phyloP scores from a whole-genome alignment of 2,797 vertebrate genomes.

The Pangasius sanitwongsei region DNA sequence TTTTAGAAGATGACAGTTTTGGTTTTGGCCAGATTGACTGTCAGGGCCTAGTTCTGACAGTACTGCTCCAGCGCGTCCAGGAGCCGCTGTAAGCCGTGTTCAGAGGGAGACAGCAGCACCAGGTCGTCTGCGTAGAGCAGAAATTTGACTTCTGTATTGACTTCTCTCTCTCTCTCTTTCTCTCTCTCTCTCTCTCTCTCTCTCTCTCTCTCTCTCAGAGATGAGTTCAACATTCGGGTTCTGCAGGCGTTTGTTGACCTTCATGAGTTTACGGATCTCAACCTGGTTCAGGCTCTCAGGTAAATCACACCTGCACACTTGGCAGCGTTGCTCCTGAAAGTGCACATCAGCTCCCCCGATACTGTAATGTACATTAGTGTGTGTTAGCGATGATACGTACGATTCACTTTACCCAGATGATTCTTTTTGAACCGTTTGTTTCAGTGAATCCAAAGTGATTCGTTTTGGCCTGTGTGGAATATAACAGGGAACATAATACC shows the following conservation, averaged over 20 bases:
- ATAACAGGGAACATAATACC: background rate
- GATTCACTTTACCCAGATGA: background rate
- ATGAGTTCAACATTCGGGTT: conserved; percentile 91
- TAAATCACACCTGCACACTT: conserved; percentile 9
- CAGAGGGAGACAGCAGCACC: too few species aligned
- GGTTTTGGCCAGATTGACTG: too few species aligned
- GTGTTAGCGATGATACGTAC: background rate
- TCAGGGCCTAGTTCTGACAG: too few species aligned
- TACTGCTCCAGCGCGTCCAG: too few species aligned
- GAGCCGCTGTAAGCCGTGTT: too few species aligned
- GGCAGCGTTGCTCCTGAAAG: background rate
- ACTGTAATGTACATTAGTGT: background rate
- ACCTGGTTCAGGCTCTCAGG: conserved; percentile 64
- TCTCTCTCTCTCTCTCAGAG: conserved; percentile 69
- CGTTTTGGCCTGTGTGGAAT: background rate
- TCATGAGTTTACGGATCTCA: conserved; percentile 72
- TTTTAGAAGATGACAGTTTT: too few species aligned
- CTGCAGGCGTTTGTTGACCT: conserved; percentile 86
- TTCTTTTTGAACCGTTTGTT: background rate
- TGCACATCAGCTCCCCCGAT: too few species aligned
- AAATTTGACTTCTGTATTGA: background rate
- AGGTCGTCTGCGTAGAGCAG: too few species aligned
- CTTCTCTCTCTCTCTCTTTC: background rate
- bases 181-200: background rate
- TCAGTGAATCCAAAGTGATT: background rate